Evolutionary conservation across 2,113 vertebrate genomes (phyloP), one percentile per base, ranked within the genome.

Genomic region (Microcebus jonahi): DNA sequence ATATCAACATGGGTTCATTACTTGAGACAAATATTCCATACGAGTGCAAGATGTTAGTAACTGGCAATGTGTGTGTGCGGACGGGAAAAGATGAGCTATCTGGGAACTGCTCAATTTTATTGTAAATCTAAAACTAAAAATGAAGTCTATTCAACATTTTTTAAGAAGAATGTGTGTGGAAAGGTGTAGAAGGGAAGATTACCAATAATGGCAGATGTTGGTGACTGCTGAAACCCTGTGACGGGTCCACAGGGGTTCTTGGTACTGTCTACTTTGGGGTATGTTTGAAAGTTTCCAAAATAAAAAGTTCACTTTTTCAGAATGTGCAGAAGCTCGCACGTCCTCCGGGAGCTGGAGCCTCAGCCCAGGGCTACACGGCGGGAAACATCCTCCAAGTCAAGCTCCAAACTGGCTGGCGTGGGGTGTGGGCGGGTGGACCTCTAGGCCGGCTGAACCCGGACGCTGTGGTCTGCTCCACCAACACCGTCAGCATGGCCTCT

Each of bases 111-210:
- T 76, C n/a, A 15, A n/a, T 48, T 61, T 75, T 80, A 63, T 71
- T 61, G 2, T 94, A 71, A 86, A 77, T 39, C 77, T 94, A 77
- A 89, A 91, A 82, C 29, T 75, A 82, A 68, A 76, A 42, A 29
- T 27, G 5, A 68, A 59, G 8, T 25, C 59, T 42, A 48, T 13
- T 67, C 68, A 61, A 13, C 15, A 6, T 29, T 45, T 48, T 71
- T 50, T 18, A 57, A 65, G 20, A 77, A 65, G 79, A n/a, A 27
- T 20, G 5, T 36, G 8, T 21, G 2, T 13, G 76, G 34, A 50
- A 50, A 39, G 34, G 55, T 11, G 2, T 31, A 45, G 34, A 18
- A 31, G 31, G 67, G 25, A 39, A 76, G 75, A 39, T 5, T 6
- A 67, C 29, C 14, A 73, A 23, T 14, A 18, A 42, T 10, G 25